A percentile compares a stretch with the other conserved stretches of the same genome.
phyloP scores from a whole-genome alignment of 2,888 invertebrate genomes.

The Buathra laborator region DNA sequence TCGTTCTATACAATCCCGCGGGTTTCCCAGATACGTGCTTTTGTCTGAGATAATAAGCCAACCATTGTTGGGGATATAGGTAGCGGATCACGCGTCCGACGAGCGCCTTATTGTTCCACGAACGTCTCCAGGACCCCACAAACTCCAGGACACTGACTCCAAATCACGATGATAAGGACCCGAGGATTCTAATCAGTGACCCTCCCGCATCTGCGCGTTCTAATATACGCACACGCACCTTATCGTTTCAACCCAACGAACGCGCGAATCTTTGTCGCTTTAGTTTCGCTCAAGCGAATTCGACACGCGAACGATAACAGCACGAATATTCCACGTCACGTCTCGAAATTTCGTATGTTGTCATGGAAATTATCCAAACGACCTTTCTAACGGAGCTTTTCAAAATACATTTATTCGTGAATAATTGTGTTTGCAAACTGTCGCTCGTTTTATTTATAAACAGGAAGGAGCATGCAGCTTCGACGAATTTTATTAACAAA shows the following conservation, averaged over 20 bases:
- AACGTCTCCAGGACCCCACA: slow-evolving; percentile 30
- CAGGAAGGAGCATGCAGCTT: too few relatives aligned
- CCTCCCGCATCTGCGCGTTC: slow-evolving; percentile 59
- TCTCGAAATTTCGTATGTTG: not conserved
- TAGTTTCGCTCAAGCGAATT: slow-evolving; percentile 31
- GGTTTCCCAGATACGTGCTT: slow-evolving; percentile 77
- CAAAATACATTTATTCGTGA: not conserved
- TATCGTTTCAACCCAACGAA: slow-evolving; percentile 64
- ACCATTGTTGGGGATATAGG: slow-evolving; percentile 80
- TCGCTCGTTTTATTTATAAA: not conserved
- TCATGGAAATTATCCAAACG: slow-evolving; percentile 1
- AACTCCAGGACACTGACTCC: slow-evolving; percentile 25
- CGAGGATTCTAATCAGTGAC: slow-evolving; percentile 70
- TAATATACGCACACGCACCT: slow-evolving; percentile 56
- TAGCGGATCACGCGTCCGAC: slow-evolving; percentile 70
- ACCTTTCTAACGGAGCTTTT: not conserved
- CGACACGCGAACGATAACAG: slow-evolving; percentile 27
- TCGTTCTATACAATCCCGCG: slow-evolving; percentile 63
- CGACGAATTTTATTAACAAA: too few relatives aligned
- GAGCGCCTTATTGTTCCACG: slow-evolving; percentile 70
- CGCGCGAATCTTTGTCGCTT: slow-evolving; percentile 49
- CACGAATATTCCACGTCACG: slow-evolving; percentile 51
- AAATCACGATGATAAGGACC: slow-evolving; percentile 71
- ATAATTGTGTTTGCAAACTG: not conserved
- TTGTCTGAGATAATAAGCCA: slow-evolving; percentile 84